These are phyloP conservation scores for Tineola bisselliella DNA, from an alignment of 2,888 invertebrate species.

Conservation along the genomic window DNA sequence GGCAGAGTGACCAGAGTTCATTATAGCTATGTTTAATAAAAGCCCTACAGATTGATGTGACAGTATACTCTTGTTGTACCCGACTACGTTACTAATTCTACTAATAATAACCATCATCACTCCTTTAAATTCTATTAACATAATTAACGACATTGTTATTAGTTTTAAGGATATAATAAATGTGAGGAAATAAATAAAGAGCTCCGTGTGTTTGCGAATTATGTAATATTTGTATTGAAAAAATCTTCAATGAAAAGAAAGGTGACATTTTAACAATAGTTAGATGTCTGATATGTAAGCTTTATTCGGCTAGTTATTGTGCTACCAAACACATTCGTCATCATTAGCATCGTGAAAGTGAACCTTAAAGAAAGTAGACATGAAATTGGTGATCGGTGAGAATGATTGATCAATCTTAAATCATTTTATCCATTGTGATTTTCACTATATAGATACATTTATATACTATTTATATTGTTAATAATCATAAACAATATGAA, in stretches of 20 bases:
- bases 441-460: not conserved
- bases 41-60: too few relatives aligned
- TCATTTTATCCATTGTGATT: not conserved
- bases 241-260: not conserved
- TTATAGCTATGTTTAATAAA: too few relatives aligned
- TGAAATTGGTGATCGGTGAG: constrained; percentile 25
- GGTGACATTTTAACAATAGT: constrained; percentile 5
- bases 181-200: too few relatives aligned
- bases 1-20: too few relatives aligned
- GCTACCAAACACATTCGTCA: constrained; percentile 15
- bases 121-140: too few relatives aligned
- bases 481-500: not conserved
- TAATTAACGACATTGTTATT: too few relatives aligned
- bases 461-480: not conserved
- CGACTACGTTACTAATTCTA: too few relatives aligned
- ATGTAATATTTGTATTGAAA: not conserved
- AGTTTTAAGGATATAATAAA: too few relatives aligned
- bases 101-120: too few relatives aligned
- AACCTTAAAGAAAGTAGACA: constrained; percentile 17
- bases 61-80: too few relatives aligned
- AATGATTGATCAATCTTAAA: constrained; percentile 32
- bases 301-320: constrained; percentile 2
- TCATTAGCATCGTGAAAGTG: constrained; percentile 37
- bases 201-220: too few relatives aligned
- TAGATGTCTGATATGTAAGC: not conserved